These are phyloP conservation scores for Prenolepis imparis DNA, from an alignment of 2,888 invertebrate genomes.

Conservation along the genomic window DNA sequence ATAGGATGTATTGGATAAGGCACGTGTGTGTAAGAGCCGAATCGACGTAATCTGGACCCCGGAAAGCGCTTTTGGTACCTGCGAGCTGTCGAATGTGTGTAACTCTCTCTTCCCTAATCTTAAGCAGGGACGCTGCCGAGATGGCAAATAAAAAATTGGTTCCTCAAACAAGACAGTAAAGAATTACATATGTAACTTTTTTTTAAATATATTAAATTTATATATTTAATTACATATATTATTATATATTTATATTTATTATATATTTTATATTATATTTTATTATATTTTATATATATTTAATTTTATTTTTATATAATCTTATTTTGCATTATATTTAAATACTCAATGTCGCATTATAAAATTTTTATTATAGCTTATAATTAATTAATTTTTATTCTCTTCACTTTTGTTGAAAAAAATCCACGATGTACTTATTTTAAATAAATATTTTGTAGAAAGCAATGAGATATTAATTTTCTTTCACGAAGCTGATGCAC, in stretches of 20 bases:
- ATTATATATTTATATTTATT: too few species aligned
- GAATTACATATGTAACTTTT: too few species aligned
- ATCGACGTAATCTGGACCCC: conserved; percentile 13
- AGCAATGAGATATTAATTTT: neutral
- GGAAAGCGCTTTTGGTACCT: neutral
- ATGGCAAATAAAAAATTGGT: neutral
- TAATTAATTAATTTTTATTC: neutral
- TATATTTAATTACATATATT: too few species aligned
- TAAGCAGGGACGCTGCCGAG: neutral
- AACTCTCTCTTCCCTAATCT: conserved; percentile 12
- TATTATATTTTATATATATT: too few species aligned
- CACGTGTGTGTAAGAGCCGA: conserved; percentile 12
- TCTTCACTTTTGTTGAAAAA: neutral
- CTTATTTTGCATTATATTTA: neutral
- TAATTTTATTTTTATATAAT: neutral
- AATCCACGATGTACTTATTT: neutral
- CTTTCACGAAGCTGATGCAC: neutral
- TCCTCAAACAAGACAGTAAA: neutral
- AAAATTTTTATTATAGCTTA: neutral
- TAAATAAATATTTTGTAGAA: neutral
- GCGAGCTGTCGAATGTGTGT: neutral
- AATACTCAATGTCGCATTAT: neutral
- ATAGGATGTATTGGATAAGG: conserved; percentile 1
- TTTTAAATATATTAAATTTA: too few species aligned
- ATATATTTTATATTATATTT: too few species aligned